Percentiles rank a stretch among this genome's conserved stretches.
Evolutionary conservation across 2,888 invertebrate species (phyloP).

Genomic region (Congeria kusceri): DNA sequence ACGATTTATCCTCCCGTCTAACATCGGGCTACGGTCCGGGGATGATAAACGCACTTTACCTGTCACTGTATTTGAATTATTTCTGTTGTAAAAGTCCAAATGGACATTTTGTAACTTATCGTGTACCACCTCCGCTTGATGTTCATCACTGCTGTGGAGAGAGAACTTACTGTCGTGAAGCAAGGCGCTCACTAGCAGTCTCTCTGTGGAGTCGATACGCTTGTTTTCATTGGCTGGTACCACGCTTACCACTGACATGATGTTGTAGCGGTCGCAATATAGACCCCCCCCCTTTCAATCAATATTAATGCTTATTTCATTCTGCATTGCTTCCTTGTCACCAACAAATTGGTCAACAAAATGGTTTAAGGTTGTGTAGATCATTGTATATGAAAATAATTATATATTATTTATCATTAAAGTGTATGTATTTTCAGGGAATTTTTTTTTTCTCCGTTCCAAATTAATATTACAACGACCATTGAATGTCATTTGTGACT

Average conservation of each 20-base stretch:
- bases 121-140: background rate
- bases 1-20: constrained; percentile 79
- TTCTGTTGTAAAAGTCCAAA: constrained; percentile 54
- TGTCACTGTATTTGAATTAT: constrained; percentile 47
- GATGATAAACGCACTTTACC: constrained; percentile 49
- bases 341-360: too few relatives aligned
- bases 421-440: too few relatives aligned
- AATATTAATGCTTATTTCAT: constrained; percentile 32
- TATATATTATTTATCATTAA: too few relatives aligned
- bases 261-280: constrained; percentile 22
- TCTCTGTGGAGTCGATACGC: constrained; percentile 82
- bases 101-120: constrained; percentile 51
- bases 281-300: constrained; percentile 22
- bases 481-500: too few relatives aligned
- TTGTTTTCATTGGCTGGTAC: constrained; percentile 80
- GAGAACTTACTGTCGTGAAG: constrained; percentile 7
- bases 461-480: too few relatives aligned
- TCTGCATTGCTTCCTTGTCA: too few relatives aligned
- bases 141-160: background rate
- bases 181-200: constrained; percentile 64
- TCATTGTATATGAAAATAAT: too few relatives aligned
- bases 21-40: constrained; percentile 51
- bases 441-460: too few relatives aligned
- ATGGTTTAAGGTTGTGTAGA: too few relatives aligned
- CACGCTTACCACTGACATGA: constrained; percentile 80